Base-by-base conservation (phyloP, 1,140 invertebrate genomes). In the Eumeta japonica region DNA sequence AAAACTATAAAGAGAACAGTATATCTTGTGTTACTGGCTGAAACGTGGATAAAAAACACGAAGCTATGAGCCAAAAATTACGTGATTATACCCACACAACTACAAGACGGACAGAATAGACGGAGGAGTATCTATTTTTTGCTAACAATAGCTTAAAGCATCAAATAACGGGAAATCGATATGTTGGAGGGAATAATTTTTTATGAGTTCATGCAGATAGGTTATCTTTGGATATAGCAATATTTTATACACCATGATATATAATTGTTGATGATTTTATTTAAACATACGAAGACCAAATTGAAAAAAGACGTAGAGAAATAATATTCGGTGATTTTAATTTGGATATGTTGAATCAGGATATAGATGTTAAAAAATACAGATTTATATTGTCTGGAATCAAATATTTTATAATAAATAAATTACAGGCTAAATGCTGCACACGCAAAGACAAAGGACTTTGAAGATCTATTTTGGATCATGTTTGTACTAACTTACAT, bases 21-120 rank as follows among this genome's bases (percentile, higher is more conserved):
- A 3, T 33, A 41, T 16, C 1, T 41, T 1, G 24, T 41, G 15
- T 11, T 35, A 28, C 9, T 41, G 2, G 33, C 28, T 1, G 39
- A 41, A 30, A 35, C 33, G 1, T 41, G 39, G 39, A 35, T 41
- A n/a, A 41, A 41, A 20, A 28, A 27, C 27, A 30, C 20, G 30
- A 41, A 4, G 33, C 39, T 0, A 20, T 28, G 1, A 16, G 4
- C 12, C 13, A 29, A 0, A 11, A 18, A 10, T 13, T 41, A 2
- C 31, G 24, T 3, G 20, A 30, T 14, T 41, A 41, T 30, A 18
- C 9, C 1, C 39, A 41, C 27, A 35, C 17, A 41, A 14, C 17
- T 41, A 29, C 12, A 13, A 27, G 3, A 29, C 19, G 1, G 32
- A 41, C 11, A 28, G 12, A 27, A 35, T n/a, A 10, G 39, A 32